A percentile compares a stretch with the other conserved stretches of the same genome.
Conservation (phyloP, 92 coral and sea anemone species). For the Porites evermanni region DNA sequence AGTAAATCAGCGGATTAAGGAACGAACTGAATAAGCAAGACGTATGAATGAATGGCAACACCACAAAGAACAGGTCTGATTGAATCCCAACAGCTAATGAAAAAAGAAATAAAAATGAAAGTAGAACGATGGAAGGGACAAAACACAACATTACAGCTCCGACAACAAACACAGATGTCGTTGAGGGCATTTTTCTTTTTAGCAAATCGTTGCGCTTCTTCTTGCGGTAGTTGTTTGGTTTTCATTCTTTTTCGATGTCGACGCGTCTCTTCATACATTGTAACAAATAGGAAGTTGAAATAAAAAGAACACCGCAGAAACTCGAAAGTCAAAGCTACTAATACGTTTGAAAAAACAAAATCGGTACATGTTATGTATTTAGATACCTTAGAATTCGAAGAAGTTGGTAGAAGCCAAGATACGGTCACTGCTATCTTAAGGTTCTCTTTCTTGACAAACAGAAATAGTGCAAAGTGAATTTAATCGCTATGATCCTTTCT, state of each 20-base stretch:
- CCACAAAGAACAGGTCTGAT: neutral
- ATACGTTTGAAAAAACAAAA: neutral
- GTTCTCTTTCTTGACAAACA: neutral
- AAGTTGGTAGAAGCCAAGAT: neutral
- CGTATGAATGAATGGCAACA: neutral
- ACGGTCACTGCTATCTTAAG: neutral
- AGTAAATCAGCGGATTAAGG: neutral
- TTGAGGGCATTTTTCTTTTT: neutral
- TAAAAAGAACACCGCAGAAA: neutral
- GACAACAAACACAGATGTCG: neutral
- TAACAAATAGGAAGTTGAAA: neutral
- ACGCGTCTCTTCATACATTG: neutral
- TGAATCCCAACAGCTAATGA: neutral
- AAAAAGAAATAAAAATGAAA: neutral
- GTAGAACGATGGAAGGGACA: neutral
- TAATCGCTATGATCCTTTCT: slow-evolving; percentile 11
- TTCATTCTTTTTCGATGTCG: neutral
- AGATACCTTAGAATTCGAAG: neutral
- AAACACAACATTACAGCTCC: slow-evolving; percentile 4
- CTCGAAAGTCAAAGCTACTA: neutral
- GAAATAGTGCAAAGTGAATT: neutral
- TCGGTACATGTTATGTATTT: neutral
- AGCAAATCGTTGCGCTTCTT: neutral
- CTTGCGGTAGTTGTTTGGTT: slow-evolving; percentile 5
- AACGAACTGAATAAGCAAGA: neutral